These are phyloP conservation scores for Pantelozetes paolii DNA, from an alignment of 2,888 invertebrate species.

Conservation along the genomic window DNA sequence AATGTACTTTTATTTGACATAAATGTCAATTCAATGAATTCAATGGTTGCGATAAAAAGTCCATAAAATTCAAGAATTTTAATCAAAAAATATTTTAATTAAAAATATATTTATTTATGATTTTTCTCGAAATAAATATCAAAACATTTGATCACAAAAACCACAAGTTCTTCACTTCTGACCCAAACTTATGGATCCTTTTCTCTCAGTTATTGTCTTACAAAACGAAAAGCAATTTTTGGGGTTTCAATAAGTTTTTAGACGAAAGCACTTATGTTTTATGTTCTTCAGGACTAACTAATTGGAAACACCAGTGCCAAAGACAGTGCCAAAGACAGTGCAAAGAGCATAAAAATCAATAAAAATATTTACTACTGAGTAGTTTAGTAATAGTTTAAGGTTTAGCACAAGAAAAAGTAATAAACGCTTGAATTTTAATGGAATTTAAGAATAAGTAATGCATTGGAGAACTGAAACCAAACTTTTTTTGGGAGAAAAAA, in stretches of 20 bases:
- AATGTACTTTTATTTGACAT: background rate
- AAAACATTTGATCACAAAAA: no score
- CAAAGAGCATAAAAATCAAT: slow-evolving; percentile 20
- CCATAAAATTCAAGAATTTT: slow-evolving; percentile 14
- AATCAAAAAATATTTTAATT: background rate
- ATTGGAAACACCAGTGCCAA: no score
- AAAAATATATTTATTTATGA: background rate
- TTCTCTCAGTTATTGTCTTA: background rate
- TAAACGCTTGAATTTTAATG: slow-evolving; percentile 16
- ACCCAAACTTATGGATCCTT: no score
- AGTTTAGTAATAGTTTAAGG: slow-evolving; percentile 6
- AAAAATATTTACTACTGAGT: slow-evolving; percentile 16
- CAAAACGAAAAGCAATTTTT: background rate
- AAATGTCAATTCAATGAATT: background rate
- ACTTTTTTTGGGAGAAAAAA: background rate
- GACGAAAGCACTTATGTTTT: slow-evolving; percentile 4
- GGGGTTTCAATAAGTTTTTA: background rate
- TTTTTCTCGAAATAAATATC: background rate
- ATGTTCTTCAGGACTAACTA: slow-evolving; percentile 1
- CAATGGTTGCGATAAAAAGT: background rate
- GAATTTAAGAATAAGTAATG: background rate
- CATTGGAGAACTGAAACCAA: background rate
- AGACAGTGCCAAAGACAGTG: no score
- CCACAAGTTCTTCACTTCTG: no score
- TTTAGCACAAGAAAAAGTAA: background rate